Evolutionary conservation across 2,797 vertebrate genomes (phyloP), one percentile per base, ranked within the genome.

Genomic region (Hoplostethus mediterraneus): DNA sequence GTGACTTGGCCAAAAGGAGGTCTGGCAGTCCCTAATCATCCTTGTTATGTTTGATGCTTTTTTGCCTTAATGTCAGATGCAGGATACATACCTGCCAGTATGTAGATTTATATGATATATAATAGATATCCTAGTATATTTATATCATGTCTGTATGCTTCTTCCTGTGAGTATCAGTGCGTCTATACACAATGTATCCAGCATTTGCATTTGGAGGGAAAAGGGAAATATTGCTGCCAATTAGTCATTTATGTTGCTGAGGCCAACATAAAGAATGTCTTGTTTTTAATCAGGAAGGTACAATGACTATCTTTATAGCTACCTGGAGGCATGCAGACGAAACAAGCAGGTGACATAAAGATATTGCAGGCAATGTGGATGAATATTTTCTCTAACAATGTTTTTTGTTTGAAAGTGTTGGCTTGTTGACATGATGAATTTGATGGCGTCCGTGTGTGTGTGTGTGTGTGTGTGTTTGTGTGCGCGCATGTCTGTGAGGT

Each of bases 51-150:
- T 95, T 89, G 71, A 94, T 90, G 91, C 89, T 92, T 95, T 92
- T 94, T 94, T 94, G 94, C 93, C 94, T 95, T 95, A 95, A 94
- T 90, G 90, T 94, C 89, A 90, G 84, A 90, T 82, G 90, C 93
- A 94, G 94, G 92, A 83, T 88, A 84, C 83, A 90, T 85, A 90
- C 89, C 87, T 93, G 90, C 87, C 73, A 80, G 79, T 92, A 91
- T 91, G 90, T 94, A 92, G 84, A 92, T 89, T 91, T 89, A 81
- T 83, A 87, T 86, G 76, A 93, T 89, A 89, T 90, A 92, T 87
- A 83, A 90, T 86, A 92, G 84, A 93, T 89, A 92, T 87, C 82
- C 87, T 91, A 77, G 90, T 91, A 90, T 91, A 92, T 93, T 93
- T 92, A 90, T 92, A 92, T 89, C 86, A 91, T n/a, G 83, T 90